Percentiles rank a stretch among this genome's conserved stretches.
These are phyloP conservation scores for Pristionchus fissidentatus DNA, from an alignment of 2,888 invertebrate species.

Conservation along the genomic window DNA sequence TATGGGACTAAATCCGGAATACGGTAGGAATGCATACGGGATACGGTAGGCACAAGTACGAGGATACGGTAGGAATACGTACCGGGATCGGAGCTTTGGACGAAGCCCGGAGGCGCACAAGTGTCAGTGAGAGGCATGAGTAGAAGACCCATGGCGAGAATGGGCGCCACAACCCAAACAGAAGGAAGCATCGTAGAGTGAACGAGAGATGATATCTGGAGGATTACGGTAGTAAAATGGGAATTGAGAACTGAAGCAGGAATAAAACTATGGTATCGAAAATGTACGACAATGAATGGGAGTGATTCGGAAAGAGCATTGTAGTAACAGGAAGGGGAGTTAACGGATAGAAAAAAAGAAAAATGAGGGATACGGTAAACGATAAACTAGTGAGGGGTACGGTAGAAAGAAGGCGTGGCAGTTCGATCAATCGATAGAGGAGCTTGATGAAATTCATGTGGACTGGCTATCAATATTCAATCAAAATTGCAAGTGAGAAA, in stretches of 20 bases:
- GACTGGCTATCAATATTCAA: too few relatives aligned
- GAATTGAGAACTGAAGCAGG: neutral
- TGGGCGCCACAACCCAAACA: conserved; percentile 33
- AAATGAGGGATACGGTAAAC: neutral
- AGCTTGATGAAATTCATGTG: neutral
- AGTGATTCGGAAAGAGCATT: neutral
- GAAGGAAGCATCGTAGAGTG: conserved; percentile 20
- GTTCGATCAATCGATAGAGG: neutral
- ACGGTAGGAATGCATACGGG: neutral
- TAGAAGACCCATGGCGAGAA: conserved; percentile 7
- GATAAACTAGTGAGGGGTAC: conserved; percentile 38
- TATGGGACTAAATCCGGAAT: too few relatives aligned
- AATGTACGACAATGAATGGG: neutral
- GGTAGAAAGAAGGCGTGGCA: conserved; percentile 40
- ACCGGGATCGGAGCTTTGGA: conserved; percentile 74
- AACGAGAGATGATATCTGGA: neutral
- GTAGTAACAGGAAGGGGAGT: conserved; percentile 41
- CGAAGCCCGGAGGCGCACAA: conserved; percentile 74
- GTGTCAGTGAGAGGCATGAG: conserved; percentile 32
- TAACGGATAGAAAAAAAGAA: neutral
- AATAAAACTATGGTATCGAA: neutral
- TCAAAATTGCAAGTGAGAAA: neutral
- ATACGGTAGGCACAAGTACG: neutral
- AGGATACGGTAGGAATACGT: neutral
- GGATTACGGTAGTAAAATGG: neutral